phyloP scores from a whole-genome alignment of 2,888 invertebrate species.

The Blastobasis adustella region DNA sequence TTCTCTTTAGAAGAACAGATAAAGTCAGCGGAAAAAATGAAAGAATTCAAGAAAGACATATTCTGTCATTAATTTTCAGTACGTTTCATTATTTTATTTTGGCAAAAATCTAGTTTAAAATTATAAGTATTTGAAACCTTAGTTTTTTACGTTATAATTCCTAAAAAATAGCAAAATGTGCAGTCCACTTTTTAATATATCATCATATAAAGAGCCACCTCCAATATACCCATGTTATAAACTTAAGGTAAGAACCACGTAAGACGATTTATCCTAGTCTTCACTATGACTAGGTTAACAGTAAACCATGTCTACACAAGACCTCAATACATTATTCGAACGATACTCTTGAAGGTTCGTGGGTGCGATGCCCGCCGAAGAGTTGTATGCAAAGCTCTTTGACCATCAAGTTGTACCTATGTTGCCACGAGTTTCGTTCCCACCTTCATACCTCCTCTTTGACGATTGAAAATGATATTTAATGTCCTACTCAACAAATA shows the following conservation, averaged over 20 bases:
- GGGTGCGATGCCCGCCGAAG: not conserved
- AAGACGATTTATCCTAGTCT: not conserved
- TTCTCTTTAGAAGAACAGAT: not conserved
- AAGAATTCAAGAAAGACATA: not conserved
- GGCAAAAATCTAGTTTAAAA: not conserved
- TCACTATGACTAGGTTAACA: not conserved
- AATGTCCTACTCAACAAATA: too few species aligned
- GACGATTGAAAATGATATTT: too few species aligned
- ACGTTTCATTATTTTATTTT: not conserved
- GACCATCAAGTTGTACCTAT: not conserved
- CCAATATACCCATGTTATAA: constrained; percentile 41
- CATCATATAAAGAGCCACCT: constrained; percentile 49
- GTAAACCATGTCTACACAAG: not conserved
- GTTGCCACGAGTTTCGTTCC: not conserved
- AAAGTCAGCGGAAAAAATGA: not conserved
- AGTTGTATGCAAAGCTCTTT: not conserved
- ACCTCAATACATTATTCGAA: not conserved
- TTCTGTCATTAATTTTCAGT: not conserved
- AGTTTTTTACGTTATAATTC: not conserved
- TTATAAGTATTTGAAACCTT: not conserved
- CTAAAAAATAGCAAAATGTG: constrained; percentile 29
- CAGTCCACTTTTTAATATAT: constrained; percentile 37
- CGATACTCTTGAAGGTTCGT: not conserved
- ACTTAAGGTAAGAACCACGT: constrained; percentile 32
- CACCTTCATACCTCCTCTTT: too few species aligned